phyloP scores from a whole-genome alignment of 2,888 invertebrate species.

The Meteorus colon region DNA sequence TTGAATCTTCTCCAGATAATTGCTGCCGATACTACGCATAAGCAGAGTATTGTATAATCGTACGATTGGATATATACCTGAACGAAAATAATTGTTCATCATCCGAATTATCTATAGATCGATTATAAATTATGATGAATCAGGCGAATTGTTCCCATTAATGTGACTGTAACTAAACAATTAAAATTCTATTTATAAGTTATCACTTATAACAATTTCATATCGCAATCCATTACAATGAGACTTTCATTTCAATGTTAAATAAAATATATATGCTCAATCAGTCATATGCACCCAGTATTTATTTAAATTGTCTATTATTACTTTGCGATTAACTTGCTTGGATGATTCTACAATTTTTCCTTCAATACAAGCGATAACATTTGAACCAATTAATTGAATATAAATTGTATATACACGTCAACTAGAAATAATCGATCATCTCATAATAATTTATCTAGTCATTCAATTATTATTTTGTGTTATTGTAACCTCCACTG shows the following conservation, averaged over 20 bases:
- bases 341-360: constrained; percentile 34
- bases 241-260: neutral
- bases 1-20: neutral
- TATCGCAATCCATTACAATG: neutral
- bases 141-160: neutral
- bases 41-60: too few relatives aligned
- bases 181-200: neutral
- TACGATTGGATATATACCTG: too few relatives aligned
- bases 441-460: neutral
- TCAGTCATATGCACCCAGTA: neutral
- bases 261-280: neutral
- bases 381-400: constrained; percentile 38
- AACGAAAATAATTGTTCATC: too few relatives aligned
- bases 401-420: neutral
- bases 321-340: neutral
- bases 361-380: constrained; percentile 34
- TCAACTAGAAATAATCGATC: neutral
- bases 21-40: neutral
- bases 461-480: neutral
- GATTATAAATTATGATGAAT: neutral
- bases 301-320: neutral
- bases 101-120: neutral
- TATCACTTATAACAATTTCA: neutral
- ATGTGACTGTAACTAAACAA: neutral
- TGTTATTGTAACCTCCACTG: constrained; percentile 6